Conservation (phyloP, 2,888 invertebrate genomes). For the Tanytarsus gracilentus region DNA sequence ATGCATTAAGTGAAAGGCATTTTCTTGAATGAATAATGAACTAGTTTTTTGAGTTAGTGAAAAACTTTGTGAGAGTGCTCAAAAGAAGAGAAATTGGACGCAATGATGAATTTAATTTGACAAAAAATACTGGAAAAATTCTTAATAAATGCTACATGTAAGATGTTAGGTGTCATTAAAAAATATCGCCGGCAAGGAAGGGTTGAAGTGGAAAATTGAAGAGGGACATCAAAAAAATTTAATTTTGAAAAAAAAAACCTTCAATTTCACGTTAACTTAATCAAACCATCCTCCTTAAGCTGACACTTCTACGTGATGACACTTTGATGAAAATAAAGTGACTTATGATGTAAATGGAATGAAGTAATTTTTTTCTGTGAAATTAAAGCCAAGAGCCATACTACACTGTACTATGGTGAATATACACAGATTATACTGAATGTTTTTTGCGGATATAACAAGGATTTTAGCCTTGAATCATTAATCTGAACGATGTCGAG, state of each 20-base stretch:
- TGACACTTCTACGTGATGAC: too few species aligned
- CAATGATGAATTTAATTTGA: slow-evolving; percentile 2
- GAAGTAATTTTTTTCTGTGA: slow-evolving; percentile 1
- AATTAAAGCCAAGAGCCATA: slow-evolving; percentile 2
- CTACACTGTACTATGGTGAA: too few species aligned
- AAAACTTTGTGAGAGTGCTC: too few species aligned
- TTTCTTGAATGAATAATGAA: not conserved
- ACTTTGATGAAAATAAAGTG: slow-evolving; percentile 8
- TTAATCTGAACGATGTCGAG: too few species aligned
- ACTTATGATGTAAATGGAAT: not conserved
- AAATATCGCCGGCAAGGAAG: too few species aligned
- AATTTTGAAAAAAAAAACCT: not conserved
- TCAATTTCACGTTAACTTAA: not conserved
- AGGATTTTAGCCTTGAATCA: too few species aligned
- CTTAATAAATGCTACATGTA: not conserved
- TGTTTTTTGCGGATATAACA: too few species aligned
- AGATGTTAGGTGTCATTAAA: not conserved
- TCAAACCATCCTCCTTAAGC: too few species aligned
- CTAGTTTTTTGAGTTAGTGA: not conserved
- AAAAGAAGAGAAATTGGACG: not conserved
- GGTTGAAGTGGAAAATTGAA: not conserved
- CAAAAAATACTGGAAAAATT: not conserved
- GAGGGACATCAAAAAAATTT: not conserved
- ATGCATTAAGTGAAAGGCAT: too few species aligned
- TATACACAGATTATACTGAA: too few species aligned